Base-by-base conservation (phyloP, 2,797 vertebrate genomes). In the Thunnus albacares region DNA sequence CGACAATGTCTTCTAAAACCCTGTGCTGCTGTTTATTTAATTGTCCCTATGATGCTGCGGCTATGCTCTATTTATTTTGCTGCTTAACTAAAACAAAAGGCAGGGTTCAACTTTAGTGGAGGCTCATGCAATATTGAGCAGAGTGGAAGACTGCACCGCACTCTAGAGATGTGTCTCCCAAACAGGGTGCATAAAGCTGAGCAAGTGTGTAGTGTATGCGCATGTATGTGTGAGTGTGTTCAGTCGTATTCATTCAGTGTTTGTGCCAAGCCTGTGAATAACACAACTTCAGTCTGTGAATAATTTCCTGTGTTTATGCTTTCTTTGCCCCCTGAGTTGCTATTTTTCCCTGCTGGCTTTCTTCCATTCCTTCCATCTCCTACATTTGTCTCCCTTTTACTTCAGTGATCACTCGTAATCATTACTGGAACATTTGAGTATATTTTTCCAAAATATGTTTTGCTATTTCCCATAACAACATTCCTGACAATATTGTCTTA, bases 61-160 rank as follows among this genome's bases (percentile, higher is more conserved):
- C 90, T 84, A 83, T 86, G 91, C 92, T 94, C 92, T 95, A 94
- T 95, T 96, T 95, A 94, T 93, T 93, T 82, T 89, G 88, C 91
- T 89, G 90, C 90, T 93, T 92, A 93, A 89, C 91, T 91, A 93
- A 94, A 93, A 94, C 90, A 92, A 94, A 94, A 95, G 92, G 86
- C 90, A 86, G 85, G 87, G 93, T 94, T 95, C 92, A 93, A 90
- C 90, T 92, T 89, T 89, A 90, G 91, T 77, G 82, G 87, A 85
- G 88, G 83, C 90, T 95, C 92, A 94, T 96, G 92, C 92, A 94
- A 93, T 94, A 95, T 95, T 95, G 90, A 95, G 92, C 85, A 90
- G 90, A 80, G 77, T 84, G 87, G 83, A 92, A 94, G 92, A 89
- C 89, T 87, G 87, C 88, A 78, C 85, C 69, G 79, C 92, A 89